Conservation (phyloP, 2,888 invertebrate species). For the Drosophila melanosoma region DNA sequence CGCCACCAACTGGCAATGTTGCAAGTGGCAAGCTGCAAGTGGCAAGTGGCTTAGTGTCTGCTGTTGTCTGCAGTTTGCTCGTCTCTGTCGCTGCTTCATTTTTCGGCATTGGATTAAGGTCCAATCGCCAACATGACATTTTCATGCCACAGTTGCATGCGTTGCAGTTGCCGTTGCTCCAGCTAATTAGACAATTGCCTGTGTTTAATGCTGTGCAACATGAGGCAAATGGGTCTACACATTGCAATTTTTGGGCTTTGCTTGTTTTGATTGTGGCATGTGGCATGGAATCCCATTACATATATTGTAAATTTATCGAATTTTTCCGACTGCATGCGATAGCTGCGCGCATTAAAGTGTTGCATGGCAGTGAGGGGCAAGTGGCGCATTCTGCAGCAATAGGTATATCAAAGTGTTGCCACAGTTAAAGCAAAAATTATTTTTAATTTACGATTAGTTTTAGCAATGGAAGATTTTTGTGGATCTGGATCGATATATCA, state of each 20-base stretch:
- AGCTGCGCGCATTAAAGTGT: constrained; percentile 5
- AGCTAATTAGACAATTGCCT: constrained; percentile 72
- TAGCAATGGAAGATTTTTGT: neutral
- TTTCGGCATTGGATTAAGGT: constrained; percentile 54
- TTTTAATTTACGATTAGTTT: neutral
- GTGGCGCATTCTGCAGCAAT: neutral
- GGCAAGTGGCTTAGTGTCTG: neutral
- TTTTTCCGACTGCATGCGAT: constrained; percentile 41
- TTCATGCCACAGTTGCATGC: constrained; percentile 69
- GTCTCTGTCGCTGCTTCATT: constrained; percentile 4
- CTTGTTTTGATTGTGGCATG: constrained; percentile 4
- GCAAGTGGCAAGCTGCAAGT: constrained; percentile 41
- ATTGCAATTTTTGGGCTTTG: constrained; percentile 26
- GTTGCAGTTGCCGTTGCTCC: constrained; percentile 27
- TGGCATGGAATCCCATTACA: constrained; percentile 33
- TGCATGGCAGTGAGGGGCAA: neutral
- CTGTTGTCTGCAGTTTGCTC: neutral
- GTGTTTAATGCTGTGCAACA: constrained; percentile 37
- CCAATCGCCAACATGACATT: constrained; percentile 60
- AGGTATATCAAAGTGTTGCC: neutral
- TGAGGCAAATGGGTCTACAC: constrained; percentile 56
- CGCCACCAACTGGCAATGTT: constrained; percentile 44
- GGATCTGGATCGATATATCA: neutral
- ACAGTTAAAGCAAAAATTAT: neutral
- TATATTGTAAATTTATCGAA: constrained; percentile 59